Conservation (phyloP, 1,140 invertebrate species). For the Diplogasteroides magnus region DNA sequence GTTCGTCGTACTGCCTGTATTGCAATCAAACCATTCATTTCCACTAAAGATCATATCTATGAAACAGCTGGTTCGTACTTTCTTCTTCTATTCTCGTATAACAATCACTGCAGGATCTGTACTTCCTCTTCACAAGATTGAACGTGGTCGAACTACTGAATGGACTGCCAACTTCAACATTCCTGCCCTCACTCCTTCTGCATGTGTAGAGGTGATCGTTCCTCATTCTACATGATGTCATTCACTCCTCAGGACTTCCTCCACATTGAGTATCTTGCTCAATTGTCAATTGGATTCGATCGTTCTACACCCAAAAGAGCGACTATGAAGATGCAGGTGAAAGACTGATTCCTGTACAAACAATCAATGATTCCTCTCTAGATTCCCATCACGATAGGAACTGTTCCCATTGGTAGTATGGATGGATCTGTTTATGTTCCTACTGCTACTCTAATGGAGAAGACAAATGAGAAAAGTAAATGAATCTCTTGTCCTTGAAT, state of each 20-base stretch:
- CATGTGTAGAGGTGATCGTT: not conserved
- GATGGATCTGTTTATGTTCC: no score
- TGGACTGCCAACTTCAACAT: not conserved
- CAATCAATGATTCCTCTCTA: not conserved
- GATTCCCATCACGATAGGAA: not conserved
- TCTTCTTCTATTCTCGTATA: not conserved
- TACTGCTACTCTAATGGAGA: no score
- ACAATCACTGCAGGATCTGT: not conserved
- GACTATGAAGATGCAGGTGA: not conserved
- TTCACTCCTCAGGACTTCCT: no score
- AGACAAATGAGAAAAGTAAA: no score
- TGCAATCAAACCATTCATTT: not conserved
- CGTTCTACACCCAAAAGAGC: not conserved
- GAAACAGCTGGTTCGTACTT: not conserved
- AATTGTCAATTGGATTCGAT: not conserved
- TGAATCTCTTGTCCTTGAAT: no score
- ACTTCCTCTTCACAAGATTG: not conserved
- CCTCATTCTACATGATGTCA: no score
- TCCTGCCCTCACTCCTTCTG: not conserved
- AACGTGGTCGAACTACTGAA: not conserved
- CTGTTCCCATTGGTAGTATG: not conserved
- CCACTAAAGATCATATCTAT: not conserved
- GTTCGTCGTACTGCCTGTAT: not conserved
- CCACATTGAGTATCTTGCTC: not conserved
- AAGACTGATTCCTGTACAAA: not conserved